Evolutionary conservation across 2,888 invertebrate species (phyloP).

Genomic region (Plebejus melissa): DNA sequence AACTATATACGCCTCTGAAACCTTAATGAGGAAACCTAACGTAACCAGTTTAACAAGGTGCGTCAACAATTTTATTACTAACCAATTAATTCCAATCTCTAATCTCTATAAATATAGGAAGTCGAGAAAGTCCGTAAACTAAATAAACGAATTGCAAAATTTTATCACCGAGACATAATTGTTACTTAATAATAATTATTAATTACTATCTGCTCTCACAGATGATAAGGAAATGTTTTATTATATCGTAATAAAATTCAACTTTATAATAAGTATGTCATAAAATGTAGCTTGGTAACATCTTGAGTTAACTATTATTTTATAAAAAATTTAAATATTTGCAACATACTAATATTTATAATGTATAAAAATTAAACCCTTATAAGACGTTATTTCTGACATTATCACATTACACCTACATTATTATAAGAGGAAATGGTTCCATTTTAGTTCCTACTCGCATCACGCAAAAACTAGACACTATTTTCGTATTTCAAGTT

Average conservation of each 20-base stretch:
- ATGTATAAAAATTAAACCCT: too few species aligned
- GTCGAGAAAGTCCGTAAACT: background rate
- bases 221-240: background rate
- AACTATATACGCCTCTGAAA: background rate
- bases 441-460: too few species aligned
- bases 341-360: too few species aligned
- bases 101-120: constrained; percentile 13
- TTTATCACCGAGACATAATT: background rate
- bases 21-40: background rate
- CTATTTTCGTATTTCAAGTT: too few species aligned
- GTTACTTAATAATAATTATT: background rate
- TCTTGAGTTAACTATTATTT: too few species aligned
- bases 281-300: too few species aligned
- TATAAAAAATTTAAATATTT: too few species aligned
- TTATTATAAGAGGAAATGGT: too few species aligned
- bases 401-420: too few species aligned
- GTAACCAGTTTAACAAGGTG: constrained; percentile 8
- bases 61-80: background rate
- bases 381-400: too few species aligned
- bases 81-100: background rate
- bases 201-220: background rate
- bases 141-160: background rate
- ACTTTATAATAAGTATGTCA: too few species aligned
- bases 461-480: too few species aligned
- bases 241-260: background rate